Evolutionary conservation across 2,888 invertebrate genomes (phyloP).

Genomic region (Eilema griseolum): DNA sequence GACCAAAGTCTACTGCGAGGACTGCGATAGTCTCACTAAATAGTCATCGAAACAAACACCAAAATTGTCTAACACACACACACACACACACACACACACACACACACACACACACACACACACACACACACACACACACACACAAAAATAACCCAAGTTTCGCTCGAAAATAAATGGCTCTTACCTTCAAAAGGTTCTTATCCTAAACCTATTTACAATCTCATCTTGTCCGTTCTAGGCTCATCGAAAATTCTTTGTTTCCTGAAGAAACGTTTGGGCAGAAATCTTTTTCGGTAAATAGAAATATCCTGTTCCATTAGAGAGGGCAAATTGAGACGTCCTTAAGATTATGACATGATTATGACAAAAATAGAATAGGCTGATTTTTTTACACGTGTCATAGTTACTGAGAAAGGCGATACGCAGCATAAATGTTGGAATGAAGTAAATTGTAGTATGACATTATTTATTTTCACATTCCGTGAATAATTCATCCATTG

Average conservation of each 20-base stretch:
- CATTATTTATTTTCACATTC: no score
- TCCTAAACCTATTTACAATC: conserved; percentile 38
- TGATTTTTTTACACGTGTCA: not conserved
- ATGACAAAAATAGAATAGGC: not conserved
- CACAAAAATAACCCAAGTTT: not conserved
- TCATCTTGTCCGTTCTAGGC: conserved; percentile 32
- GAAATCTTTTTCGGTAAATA: conserved; percentile 38
- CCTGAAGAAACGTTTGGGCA: conserved; percentile 32
- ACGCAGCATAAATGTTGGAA: no score
- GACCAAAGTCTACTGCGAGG: no score
- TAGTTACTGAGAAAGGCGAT: no score
- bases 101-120: no score
- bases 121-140: no score
- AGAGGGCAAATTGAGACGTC: conserved; percentile 34
- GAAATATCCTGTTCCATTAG: conserved; percentile 34
- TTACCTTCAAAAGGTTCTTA: conserved; percentile 24
- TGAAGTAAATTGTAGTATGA: no score
- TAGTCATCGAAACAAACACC: not conserved
- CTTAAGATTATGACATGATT: not conserved
- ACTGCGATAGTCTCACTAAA: no score
- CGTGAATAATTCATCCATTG: no score
- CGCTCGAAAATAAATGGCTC: not conserved
- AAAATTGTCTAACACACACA: not conserved
- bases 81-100: no score
- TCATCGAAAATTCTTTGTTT: conserved; percentile 36